Evolutionary conservation across 2,888 invertebrate species (phyloP), one percentile per base, ranked within the genome.

Genomic region (Drosophila stalkeri): DNA sequence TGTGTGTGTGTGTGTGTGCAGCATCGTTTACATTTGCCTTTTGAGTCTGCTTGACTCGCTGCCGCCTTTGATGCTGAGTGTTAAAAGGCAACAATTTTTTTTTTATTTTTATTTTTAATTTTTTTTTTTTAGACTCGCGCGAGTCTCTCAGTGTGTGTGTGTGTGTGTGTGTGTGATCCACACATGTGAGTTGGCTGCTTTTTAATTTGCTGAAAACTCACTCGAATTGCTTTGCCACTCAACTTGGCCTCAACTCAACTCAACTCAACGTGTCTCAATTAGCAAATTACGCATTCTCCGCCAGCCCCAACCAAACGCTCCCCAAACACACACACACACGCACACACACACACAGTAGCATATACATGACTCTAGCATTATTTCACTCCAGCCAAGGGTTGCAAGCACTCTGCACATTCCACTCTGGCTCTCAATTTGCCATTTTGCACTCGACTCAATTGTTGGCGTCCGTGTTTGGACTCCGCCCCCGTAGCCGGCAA

Each of bases 241-340:
- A n/a, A 39, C 39, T 39, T 52, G 20, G 33, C 57, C 37, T 70
- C 64, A 69, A 80, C 46, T 18, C 27, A 35, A 73, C 31, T 73
- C 67, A 71, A 80, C 47, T 33, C 67, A 43, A 55, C 54, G 76
- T 66, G 84, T 85, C 90, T 91, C 91, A 83, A 83, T 91, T 90
- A 88, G 77, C 82, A 88, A 86, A 89, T 87, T 80, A 82, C 77
- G 71, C 72, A 64, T 75, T 62, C 70, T 59, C 76, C 65, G 60
- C 67, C 69, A 68, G 33, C 60, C 31, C 60, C 73, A 73, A 60
- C 16, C 49, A 72, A 54, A 41, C 20, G 12, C 23, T 74, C 63
- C 16, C 57, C 14, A 46, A 47, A 35, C 57, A 63, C 67, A 60
- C 49, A 14, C 55, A 60, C 44, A 61, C 49, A 56, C 64, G 18